phyloP scores from a whole-genome alignment of 2,888 invertebrate species.

The Trichacis sp. region DNA sequence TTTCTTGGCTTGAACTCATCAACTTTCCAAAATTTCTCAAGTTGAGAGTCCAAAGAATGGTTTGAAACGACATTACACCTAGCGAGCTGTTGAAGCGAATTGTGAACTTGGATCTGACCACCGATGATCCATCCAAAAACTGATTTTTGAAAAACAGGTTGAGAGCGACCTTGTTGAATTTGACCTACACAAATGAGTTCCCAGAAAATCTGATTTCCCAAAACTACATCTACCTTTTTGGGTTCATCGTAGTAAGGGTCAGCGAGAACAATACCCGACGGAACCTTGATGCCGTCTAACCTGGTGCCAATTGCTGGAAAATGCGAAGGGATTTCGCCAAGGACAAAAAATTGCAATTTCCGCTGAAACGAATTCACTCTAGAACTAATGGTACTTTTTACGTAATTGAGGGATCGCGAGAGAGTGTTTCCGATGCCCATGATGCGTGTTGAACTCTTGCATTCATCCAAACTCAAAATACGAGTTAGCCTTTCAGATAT shows the following conservation, averaged over 20 bases:
- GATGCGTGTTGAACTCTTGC: no score
- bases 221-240: background rate
- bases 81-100: background rate
- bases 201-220: constrained; percentile 10
- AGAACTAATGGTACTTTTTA: no score
- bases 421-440: no score
- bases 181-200: constrained; percentile 8
- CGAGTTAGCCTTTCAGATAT: no score
- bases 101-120: constrained; percentile 12
- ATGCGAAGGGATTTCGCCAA: background rate
- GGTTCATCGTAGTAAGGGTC: constrained; percentile 8
- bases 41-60: background rate
- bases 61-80: no score
- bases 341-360: background rate
- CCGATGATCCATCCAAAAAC: constrained; percentile 39
- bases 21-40: background rate
- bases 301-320: background rate
- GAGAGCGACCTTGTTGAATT: background rate
- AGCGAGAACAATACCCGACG: constrained; percentile 1
- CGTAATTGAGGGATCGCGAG: no score
- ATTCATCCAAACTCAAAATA: no score
- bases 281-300: background rate
- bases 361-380: no score
- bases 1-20: background rate
- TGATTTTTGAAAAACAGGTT: constrained; percentile 33